Conservation (phyloP, 2,888 invertebrate species). For the Anthrax anthrax region DNA sequence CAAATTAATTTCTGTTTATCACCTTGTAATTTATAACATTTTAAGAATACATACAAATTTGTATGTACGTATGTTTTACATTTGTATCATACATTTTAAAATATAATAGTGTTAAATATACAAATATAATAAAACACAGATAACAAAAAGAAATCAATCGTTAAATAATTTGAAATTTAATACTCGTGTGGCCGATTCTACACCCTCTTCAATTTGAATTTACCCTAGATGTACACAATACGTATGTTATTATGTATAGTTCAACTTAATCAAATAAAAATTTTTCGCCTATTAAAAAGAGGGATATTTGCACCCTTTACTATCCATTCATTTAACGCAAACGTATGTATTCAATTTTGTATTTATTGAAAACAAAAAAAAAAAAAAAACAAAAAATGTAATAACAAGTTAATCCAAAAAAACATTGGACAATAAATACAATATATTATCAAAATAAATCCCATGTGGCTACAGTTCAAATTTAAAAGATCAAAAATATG, state of each 20-base stretch:
- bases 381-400: not conserved
- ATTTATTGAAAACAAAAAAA: no score
- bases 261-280: not conserved
- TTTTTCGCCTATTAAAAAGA: not conserved
- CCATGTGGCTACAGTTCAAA: not conserved
- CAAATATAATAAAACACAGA: not conserved
- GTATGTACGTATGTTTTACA: no score
- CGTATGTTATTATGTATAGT: not conserved
- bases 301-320: not conserved
- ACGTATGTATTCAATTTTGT: not conserved
- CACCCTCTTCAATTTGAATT: slow-evolving; percentile 1
- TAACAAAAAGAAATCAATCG: not conserved
- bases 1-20: no score
- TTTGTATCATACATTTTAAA: no score
- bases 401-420: not conserved
- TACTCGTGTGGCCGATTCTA: slow-evolving; percentile 7
- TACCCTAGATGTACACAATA: not conserved
- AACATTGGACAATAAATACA: not conserved
- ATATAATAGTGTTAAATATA: no score
- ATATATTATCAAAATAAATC: not conserved
- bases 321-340: no score
- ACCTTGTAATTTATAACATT: no score
- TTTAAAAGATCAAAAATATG: no score
- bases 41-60: no score
- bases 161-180: slow-evolving; percentile 5